These are phyloP conservation scores for Mareca penelope DNA, from an alignment of 2,797 vertebrate genomes.

Conservation along the genomic window DNA sequence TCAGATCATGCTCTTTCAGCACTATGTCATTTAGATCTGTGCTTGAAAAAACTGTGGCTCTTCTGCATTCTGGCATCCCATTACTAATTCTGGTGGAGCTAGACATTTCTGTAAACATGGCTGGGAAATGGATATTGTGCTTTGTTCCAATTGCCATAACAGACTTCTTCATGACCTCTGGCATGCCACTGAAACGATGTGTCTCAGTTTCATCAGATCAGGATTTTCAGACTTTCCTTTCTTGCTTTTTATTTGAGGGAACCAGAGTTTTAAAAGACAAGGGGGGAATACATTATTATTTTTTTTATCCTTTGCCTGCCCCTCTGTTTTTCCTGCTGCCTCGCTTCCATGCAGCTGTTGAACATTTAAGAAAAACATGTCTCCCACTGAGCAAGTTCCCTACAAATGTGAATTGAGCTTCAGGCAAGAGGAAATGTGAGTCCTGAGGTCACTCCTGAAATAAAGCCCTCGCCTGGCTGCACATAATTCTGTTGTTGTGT, in stretches of 20 bases:
- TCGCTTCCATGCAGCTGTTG: constrained; percentile 58
- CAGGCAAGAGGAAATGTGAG: constrained; percentile 57
- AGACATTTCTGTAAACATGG: constrained; percentile 37
- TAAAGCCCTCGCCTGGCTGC: constrained; percentile 2
- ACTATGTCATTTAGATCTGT: neutral
- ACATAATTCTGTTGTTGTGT: constrained; percentile 36
- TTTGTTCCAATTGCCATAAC: neutral
- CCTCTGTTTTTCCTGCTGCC: constrained; percentile 31
- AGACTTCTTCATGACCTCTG: neutral
- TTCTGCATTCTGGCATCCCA: neutral
- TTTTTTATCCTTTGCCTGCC: constrained; percentile 15
- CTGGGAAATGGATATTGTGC: neutral
- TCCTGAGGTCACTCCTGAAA: constrained; percentile 58
- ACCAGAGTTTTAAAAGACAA: neutral
- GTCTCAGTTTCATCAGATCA: neutral
- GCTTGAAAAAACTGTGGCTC: neutral
- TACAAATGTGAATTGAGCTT: constrained; percentile 46
- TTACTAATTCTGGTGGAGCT: constrained; percentile 12
- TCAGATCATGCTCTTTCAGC: neutral
- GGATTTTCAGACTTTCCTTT: constrained; percentile 21
- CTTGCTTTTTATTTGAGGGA: neutral
- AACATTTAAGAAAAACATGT: constrained; percentile 65
- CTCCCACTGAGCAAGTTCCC: constrained; percentile 61
- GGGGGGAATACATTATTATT: constrained; percentile 6
- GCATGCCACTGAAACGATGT: neutral